Evolutionary conservation across 2,888 invertebrate genomes (phyloP).

Genomic region (Stomorhina lunata): DNA sequence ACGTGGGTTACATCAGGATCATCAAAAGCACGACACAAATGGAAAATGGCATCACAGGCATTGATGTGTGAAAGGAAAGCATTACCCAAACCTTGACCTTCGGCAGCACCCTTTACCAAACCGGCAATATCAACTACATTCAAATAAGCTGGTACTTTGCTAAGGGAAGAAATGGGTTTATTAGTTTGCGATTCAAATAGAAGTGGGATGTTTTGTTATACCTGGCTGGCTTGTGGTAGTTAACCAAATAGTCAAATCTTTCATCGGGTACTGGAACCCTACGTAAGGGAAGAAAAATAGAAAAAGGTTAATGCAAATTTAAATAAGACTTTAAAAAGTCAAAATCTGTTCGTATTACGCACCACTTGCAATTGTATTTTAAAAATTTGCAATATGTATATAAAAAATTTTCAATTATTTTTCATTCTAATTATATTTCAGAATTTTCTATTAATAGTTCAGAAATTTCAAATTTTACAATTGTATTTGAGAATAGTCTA

Average conservation of each 20-base stretch:
- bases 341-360: too few species aligned
- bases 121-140: constrained; percentile 99
- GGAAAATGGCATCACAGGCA: constrained; percentile 99
- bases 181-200: not conserved
- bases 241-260: constrained; percentile 94
- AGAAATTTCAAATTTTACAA: too few species aligned
- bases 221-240: constrained; percentile 97
- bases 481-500: too few species aligned
- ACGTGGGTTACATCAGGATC: constrained; percentile 99
- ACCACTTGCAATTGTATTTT: too few species aligned
- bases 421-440: too few species aligned
- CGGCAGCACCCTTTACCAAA: constrained; percentile 97
- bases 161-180: constrained; percentile 76
- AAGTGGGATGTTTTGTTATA: constrained; percentile 77
- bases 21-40: constrained; percentile 97
- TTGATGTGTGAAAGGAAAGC: constrained; percentile 99
- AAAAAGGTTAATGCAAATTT: constrained; percentile 34
- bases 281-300: constrained; percentile 82
- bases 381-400: too few species aligned
- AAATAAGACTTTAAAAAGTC: too few species aligned
- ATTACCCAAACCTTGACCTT: constrained; percentile 98
- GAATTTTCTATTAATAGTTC: too few species aligned
- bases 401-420: too few species aligned
- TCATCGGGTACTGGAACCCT: constrained; percentile 98
- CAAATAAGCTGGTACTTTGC: constrained; percentile 98